phyloP scores from a whole-genome alignment of 2,113 vertebrate species.

The Tupaia tana region DNA sequence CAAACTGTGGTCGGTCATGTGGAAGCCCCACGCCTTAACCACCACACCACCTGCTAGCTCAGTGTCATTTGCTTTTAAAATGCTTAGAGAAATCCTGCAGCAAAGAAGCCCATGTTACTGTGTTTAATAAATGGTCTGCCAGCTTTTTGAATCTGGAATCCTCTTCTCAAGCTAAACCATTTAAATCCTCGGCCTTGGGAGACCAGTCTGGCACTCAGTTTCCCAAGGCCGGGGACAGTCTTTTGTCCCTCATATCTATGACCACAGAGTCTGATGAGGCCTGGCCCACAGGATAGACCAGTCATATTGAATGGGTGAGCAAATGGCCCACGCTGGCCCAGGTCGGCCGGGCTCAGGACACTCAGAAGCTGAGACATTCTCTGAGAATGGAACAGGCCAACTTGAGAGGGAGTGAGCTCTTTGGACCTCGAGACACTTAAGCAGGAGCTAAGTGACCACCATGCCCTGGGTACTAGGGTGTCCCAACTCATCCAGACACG shows the following conservation, averaged over 20 bases:
- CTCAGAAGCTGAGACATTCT: constrained; percentile 21
- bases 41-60: not conserved
- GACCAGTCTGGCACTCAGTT: not conserved
- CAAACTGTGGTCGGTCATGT: no score
- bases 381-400: not conserved
- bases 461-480: not conserved
- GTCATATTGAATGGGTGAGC: constrained; percentile 34
- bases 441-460: not conserved
- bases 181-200: constrained; percentile 22
- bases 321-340: not conserved
- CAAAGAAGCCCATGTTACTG: constrained; percentile 27
- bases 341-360: not conserved
- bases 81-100: constrained; percentile 32
- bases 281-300: not conserved
- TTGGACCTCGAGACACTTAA: not conserved
- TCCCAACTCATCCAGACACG: fast-evolving
- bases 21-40: no score
- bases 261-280: not conserved
- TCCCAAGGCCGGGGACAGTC: not conserved
- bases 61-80: constrained; percentile 39
- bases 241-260: not conserved
- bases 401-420: not conserved
- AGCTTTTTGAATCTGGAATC: constrained; percentile 12
- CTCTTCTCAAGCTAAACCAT: constrained; percentile 42
- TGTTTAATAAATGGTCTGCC: constrained; percentile 39